Base-by-base conservation (phyloP, 2,797 vertebrate species). In the Spinus olivaceus region DNA sequence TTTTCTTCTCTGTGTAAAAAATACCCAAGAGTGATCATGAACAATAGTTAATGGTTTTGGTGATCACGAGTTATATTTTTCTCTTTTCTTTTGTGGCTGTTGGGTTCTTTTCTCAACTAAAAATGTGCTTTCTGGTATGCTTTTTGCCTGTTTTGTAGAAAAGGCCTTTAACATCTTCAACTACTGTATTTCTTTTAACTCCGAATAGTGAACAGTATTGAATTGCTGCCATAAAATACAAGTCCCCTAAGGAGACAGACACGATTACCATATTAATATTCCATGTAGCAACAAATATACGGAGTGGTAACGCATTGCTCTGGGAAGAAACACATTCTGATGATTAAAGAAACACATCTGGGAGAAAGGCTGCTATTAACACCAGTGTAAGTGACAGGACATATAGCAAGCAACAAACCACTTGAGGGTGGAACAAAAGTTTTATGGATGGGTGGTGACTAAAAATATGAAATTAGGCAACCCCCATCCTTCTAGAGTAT, bases 241-340 rank as follows among this genome's bases (percentile, higher is more conserved):
- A 81, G 67, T 90, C 37, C 74, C 88, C 83, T 93, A 77, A 86
- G 94, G 96, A 96, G 83, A 90, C 81, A 95, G 90, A 61, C 78
- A 84, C 59, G 88, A 94, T 95, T 96, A 81, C 78, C 82, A 85
- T 94, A 95, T 96, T 95, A 96, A 96, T 93, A 96, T 96, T 94
- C 92, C 53, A 81, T 85, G 83, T 89, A 89, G 69, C 71, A 95
- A 78, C 86, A 94, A 94, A 93, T 91, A 72, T 42, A 79, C 60
- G 49, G 86, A 92, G 85, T 80, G 73, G 94, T 88, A 96, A 84
- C 85, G 92, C 89, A 72, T 76, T 92, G 87, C 77, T 91, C 60
- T 90, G 66, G 89, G 60, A 95, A 81, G 76, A 94, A 93, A 91
- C 53, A 80, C 49, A 89, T 39, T 82, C 71, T 4, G 4, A 73